These are phyloP conservation scores for Phymastichus coffea DNA, from an alignment of 1,140 invertebrate species.

Conservation along the genomic window DNA sequence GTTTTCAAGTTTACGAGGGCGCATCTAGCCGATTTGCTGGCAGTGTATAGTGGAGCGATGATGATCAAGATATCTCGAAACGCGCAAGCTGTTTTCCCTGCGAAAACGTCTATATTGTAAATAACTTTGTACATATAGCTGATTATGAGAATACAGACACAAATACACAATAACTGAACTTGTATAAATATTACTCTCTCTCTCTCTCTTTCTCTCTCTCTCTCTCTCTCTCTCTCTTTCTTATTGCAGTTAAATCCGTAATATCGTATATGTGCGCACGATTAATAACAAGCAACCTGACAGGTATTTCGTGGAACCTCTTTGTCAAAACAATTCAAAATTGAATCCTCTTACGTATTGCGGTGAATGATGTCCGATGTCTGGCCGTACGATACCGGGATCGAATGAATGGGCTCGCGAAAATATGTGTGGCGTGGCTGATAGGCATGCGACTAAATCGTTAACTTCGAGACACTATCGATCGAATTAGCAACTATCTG, in stretches of 20 bases:
- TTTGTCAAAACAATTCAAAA: too few species aligned
- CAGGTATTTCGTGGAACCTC: too few species aligned
- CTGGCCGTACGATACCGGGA: slow-evolving; percentile 26
- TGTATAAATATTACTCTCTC: slow-evolving; percentile 28
- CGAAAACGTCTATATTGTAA: slow-evolving; percentile 24
- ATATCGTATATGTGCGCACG: slow-evolving; percentile 33
- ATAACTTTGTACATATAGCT: slow-evolving; percentile 27
- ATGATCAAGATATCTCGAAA: slow-evolving; percentile 9
- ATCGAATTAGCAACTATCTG: slow-evolving; percentile 56
- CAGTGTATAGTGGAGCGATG: too few species aligned
- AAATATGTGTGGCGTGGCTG: slow-evolving; percentile 25
- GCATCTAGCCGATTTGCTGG: slow-evolving; percentile 13
- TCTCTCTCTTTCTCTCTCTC: neutral
- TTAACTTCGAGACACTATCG: slow-evolving; percentile 48
- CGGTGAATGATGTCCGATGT: slow-evolving; percentile 20
- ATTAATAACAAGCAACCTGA: slow-evolving; percentile 29
- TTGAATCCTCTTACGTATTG: too few species aligned
- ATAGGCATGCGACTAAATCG: slow-evolving; percentile 30
- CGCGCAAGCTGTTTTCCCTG: slow-evolving; percentile 20
- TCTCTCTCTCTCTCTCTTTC: neutral
- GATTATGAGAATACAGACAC: slow-evolving; percentile 32
- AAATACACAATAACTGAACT: slow-evolving; percentile 30
- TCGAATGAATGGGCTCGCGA: slow-evolving; percentile 13
- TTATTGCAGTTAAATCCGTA: slow-evolving; percentile 51
- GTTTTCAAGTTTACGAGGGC: slow-evolving; percentile 12